Evolutionary conservation across 2,888 invertebrate genomes (phyloP).

Genomic region (Muscina levida): DNA sequence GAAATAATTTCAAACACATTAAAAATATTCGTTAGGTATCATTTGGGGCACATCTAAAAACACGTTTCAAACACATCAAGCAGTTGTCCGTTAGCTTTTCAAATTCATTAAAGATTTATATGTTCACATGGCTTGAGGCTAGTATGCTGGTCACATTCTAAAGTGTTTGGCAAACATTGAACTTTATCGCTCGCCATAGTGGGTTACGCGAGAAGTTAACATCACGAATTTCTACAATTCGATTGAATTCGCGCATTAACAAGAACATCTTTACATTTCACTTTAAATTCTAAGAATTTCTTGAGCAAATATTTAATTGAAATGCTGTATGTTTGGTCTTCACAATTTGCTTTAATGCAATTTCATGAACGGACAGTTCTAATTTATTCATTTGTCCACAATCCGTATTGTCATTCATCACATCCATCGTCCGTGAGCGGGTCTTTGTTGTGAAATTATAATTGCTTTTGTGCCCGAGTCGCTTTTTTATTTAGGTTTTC

Average conservation of each 20-base stretch:
- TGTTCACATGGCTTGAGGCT: too few species aligned
- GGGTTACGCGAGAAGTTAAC: background rate
- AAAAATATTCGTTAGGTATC: too few species aligned
- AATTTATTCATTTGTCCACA: slow-evolving; percentile 5
- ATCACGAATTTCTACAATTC: slow-evolving; percentile 5
- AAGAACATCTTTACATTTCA: too few species aligned
- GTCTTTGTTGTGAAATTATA: background rate
- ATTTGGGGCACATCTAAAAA: too few species aligned
- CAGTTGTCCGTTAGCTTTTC: too few species aligned
- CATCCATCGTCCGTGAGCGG: background rate
- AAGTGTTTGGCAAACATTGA: too few species aligned
- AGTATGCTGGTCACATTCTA: too few species aligned
- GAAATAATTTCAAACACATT: too few species aligned
- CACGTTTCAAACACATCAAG: too few species aligned
- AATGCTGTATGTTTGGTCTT: slow-evolving; percentile 1
- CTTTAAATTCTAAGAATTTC: too few species aligned
- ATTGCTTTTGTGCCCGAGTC: background rate
- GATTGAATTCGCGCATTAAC: slow-evolving; percentile 6
- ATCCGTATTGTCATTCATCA: background rate
- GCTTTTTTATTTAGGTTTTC: too few species aligned
- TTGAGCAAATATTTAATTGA: slow-evolving; percentile 4
- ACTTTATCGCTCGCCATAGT: background rate
- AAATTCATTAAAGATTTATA: too few species aligned
- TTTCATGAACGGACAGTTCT: slow-evolving; percentile 9
- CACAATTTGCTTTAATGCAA: slow-evolving; percentile 17